phyloP scores from a whole-genome alignment of 2,797 vertebrate species.

The Menidia menidia region DNA sequence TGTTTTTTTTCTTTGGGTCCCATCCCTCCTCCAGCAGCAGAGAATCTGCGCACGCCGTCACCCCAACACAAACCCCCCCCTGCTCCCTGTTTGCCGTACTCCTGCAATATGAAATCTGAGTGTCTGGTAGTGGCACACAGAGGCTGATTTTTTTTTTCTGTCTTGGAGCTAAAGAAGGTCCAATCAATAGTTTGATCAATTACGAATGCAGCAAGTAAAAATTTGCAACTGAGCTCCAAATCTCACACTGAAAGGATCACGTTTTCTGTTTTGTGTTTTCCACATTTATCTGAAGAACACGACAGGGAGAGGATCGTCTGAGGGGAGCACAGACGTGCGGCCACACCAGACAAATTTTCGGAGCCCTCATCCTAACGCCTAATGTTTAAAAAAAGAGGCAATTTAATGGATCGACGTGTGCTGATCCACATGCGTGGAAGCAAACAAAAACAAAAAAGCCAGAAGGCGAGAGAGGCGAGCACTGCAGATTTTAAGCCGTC shows the following conservation, averaged over 20 bases:
- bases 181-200: slow-evolving; percentile 74
- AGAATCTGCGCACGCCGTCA: slow-evolving; percentile 15
- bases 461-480: slow-evolving; percentile 55
- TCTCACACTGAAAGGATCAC: slow-evolving; percentile 42
- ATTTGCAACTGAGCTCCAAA: slow-evolving; percentile 43
- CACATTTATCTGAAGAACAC: slow-evolving; percentile 44
- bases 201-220: slow-evolving; percentile 61
- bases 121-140: slow-evolving; percentile 41
- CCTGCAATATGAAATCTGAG: slow-evolving; percentile 47
- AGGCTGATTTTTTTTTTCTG: slow-evolving; percentile 40
- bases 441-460: slow-evolving; percentile 19
- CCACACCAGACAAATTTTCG: slow-evolving; percentile 9
- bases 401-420: not conserved
- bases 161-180: slow-evolving; percentile 32
- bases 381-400: slow-evolving; percentile 11
- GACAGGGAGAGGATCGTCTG: slow-evolving; percentile 39
- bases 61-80: not conserved
- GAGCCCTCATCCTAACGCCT: not conserved
- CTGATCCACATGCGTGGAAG: slow-evolving; percentile 3
- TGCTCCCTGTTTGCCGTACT: slow-evolving; percentile 38
- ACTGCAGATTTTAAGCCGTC: slow-evolving; percentile 69
- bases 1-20: not conserved
- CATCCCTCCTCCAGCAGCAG: slow-evolving; percentile 23
- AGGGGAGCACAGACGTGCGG: slow-evolving; percentile 26
- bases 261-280: slow-evolving; percentile 42